Evolutionary conservation across 23 tunicate genomes (phyloP).

Genomic region (Corella eumyota): DNA sequence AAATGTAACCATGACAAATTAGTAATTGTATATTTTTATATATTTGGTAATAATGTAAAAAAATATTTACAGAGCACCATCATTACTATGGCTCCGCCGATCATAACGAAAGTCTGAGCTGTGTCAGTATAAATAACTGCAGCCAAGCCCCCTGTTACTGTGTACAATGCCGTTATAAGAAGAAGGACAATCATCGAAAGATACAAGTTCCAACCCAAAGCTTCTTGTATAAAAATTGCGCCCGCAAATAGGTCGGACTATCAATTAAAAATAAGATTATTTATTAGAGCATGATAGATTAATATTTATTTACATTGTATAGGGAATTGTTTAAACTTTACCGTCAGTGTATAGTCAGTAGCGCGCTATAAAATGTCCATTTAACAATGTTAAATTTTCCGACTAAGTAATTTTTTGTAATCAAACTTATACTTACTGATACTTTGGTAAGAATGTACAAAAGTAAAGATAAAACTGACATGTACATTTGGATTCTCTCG

Average conservation of each 20-base stretch:
- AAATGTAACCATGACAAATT: too few relatives aligned
- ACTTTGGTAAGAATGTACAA: constrained; percentile 92
- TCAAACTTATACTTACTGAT: constrained; percentile 72
- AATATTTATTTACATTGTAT: too few relatives aligned
- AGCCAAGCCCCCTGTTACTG: constrained; percentile 92
- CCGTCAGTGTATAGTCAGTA: too few relatives aligned
- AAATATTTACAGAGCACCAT: constrained; percentile 76
- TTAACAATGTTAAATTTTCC: too few relatives aligned
- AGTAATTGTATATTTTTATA: too few relatives aligned
- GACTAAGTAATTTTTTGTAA: too few relatives aligned
- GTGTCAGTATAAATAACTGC: constrained; percentile 96
- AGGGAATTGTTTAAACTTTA: too few relatives aligned
- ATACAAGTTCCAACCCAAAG: constrained; percentile 84
- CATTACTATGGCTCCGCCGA: constrained; percentile 67
- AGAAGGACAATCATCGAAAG: constrained; percentile 69
- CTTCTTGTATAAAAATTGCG: constrained; percentile 79
- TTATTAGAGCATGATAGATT: too few relatives aligned
- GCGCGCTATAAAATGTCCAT: too few relatives aligned
- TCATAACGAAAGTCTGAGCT: constrained; percentile 82
- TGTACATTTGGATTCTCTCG: constrained; percentile 76
- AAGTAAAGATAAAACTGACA: constrained; percentile 78
- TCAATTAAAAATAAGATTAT: not conserved
- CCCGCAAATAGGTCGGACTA: constrained; percentile 92
- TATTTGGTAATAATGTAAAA: too few relatives aligned
- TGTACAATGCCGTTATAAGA: constrained; percentile 71